phyloP scores from a whole-genome alignment of 2,888 invertebrate genomes.

The Prenolepis imparis region DNA sequence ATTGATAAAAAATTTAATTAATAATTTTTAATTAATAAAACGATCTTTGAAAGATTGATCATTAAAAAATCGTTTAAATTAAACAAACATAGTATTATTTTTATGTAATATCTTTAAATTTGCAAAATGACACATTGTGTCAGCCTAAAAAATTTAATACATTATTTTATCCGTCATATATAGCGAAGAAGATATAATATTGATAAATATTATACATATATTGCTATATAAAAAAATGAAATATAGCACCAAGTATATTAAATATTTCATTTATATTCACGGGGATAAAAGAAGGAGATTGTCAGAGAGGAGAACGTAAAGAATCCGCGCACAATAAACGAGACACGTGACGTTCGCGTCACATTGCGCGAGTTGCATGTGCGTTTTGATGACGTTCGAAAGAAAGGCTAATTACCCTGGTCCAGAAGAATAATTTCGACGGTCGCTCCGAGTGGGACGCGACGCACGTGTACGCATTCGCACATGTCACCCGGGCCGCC shows the following conservation, averaged over 20 bases:
- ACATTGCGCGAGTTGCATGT: background rate
- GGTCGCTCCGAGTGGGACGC: conserved; percentile 89
- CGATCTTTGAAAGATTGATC: background rate
- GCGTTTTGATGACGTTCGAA: conserved; percentile 9
- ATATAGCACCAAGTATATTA: no score
- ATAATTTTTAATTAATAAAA: background rate
- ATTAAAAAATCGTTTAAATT: conserved; percentile 3
- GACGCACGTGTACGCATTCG: conserved; percentile 92
- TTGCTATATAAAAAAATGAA: background rate
- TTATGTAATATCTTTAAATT: background rate
- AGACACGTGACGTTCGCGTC: background rate
- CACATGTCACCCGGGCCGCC: conserved; percentile 82
- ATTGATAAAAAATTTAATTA: no score
- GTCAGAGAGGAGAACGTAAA: background rate
- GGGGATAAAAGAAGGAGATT: no score
- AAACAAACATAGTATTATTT: background rate
- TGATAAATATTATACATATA: background rate
- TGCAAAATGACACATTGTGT: background rate
- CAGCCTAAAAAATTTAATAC: background rate
- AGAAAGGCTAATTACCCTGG: conserved; percentile 88
- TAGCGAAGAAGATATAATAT: background rate
- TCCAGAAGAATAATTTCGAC: conserved; percentile 92
- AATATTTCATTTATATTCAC: no score
- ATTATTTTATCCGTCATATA: background rate
- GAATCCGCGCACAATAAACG: background rate